These are phyloP conservation scores for Cricetomys ansorgei DNA, from an alignment of 2,113 vertebrate species.

Conservation along the genomic window DNA sequence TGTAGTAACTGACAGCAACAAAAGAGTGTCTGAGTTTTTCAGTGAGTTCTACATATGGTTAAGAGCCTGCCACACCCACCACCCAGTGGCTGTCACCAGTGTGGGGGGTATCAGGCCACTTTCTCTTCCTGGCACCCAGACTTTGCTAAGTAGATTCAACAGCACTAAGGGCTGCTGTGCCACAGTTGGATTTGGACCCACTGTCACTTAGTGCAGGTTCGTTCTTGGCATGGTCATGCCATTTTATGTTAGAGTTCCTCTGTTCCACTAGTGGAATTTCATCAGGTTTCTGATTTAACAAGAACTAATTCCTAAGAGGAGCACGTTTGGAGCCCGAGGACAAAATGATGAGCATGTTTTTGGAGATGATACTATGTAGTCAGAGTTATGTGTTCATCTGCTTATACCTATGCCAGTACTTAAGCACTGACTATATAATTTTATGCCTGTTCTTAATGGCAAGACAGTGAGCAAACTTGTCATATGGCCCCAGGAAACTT, in stretches of 20 bases:
- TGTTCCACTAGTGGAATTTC: not conserved
- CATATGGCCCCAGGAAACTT: not conserved
- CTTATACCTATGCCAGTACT: not conserved
- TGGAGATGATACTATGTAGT: not conserved
- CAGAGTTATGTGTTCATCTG: not conserved
- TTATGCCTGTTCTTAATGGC: not conserved
- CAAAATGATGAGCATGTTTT: not conserved
- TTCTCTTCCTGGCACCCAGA: conserved; percentile 49
- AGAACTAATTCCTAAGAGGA: conserved; percentile 41
- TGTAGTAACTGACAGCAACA: conserved; percentile 63
- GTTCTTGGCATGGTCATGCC: not conserved
- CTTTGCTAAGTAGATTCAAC: conserved; percentile 58
- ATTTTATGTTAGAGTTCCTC: conserved; percentile 35
- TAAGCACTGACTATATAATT: not conserved
- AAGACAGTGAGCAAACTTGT: not conserved
- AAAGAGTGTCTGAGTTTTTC: conserved; percentile 60
- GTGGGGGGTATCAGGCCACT: conserved; percentile 61
- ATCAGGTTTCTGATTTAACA: conserved; percentile 24
- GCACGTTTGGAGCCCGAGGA: not conserved
- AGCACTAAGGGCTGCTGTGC: conserved; percentile 62
- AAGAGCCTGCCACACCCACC: conserved; percentile 64
- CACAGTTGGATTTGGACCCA: conserved; percentile 44
- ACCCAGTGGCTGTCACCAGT: conserved; percentile 73
- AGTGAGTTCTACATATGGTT: conserved; percentile 54
- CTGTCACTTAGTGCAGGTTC: not conserved